Evolutionary conservation across 2,888 invertebrate genomes (phyloP).

Genomic region (Tromatobia lineatoria): DNA sequence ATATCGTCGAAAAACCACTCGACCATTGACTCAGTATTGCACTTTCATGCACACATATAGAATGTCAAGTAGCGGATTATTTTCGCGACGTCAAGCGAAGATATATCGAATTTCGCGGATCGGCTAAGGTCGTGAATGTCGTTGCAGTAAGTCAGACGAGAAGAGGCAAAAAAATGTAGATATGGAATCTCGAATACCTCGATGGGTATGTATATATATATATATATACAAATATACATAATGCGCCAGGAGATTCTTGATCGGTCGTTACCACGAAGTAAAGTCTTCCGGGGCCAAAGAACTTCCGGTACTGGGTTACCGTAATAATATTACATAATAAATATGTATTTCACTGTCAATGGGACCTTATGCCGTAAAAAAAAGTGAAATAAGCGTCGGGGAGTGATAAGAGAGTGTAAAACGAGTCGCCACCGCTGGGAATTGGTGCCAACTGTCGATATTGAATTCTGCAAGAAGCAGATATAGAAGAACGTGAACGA

Average conservation of each 20-base stretch:
- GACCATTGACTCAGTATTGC: background rate
- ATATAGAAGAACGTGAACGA: background rate
- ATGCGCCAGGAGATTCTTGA: constrained; percentile 1
- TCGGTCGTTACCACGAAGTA: constrained; percentile 7
- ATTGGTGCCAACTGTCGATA: constrained; percentile 42
- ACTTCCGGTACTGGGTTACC: constrained; percentile 17
- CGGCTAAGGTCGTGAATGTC: constrained; percentile 18
- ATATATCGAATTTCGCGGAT: constrained; percentile 27
- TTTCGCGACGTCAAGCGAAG: background rate
- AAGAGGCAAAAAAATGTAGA: background rate
- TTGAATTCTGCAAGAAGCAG: constrained; percentile 21
- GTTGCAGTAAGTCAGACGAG: constrained; percentile 1
- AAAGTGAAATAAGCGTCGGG: constrained; percentile 13
- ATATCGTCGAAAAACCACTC: background rate
- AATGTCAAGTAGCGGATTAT: constrained; percentile 19
- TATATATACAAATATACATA: constrained; percentile 5
- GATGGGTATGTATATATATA: background rate
- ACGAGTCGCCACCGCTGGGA: background rate
- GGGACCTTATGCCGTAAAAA: background rate
- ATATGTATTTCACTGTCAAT: constrained; percentile 6
- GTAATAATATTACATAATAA: constrained; percentile 10
- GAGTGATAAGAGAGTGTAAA: constrained; percentile 31
- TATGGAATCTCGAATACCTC: background rate
- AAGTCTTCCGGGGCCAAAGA: constrained; percentile 33
- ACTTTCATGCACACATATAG: background rate